A percentile compares a stretch with the other conserved stretches of the same genome.
Evolutionary conservation across 1,140 invertebrate species (phyloP).

Genomic region (Caenorhabditis inopinata): DNA sequence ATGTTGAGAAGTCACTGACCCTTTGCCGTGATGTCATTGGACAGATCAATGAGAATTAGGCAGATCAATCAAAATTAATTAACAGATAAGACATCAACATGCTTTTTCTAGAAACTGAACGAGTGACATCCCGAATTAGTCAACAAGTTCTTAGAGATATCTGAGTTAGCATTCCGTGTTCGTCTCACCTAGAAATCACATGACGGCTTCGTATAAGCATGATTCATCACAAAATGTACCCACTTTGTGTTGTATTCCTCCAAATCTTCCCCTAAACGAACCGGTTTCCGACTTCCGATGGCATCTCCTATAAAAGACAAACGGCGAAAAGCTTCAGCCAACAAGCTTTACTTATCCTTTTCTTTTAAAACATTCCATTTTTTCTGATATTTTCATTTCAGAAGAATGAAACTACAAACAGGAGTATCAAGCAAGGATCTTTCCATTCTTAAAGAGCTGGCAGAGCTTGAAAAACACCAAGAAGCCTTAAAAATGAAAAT

Average conservation of each 20-base stretch:
- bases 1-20: neutral
- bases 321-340: neutral
- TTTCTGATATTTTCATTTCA: neutral
- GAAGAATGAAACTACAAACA: slow-evolving; percentile 21
- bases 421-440: slow-evolving; percentile 16
- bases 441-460: slow-evolving; percentile 1
- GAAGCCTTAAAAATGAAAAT: neutral
- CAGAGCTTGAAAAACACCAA: neutral
- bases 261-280: neutral
- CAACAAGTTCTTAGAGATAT: neutral
- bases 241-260: neutral
- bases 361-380: neutral
- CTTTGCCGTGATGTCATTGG: neutral
- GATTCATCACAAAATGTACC: slow-evolving; percentile 15
- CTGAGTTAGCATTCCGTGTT: neutral
- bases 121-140: slow-evolving; percentile 23
- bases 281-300: neutral
- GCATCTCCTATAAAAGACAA: slow-evolving; percentile 23
- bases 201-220: neutral
- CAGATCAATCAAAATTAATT: neutral
- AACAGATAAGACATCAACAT: no score
- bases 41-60: no score
- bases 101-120: no score
- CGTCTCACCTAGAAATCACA: neutral
- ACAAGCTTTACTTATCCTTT: neutral